Conservation (phyloP, 2,888 invertebrate species). For the Agrypnus murinus region DNA sequence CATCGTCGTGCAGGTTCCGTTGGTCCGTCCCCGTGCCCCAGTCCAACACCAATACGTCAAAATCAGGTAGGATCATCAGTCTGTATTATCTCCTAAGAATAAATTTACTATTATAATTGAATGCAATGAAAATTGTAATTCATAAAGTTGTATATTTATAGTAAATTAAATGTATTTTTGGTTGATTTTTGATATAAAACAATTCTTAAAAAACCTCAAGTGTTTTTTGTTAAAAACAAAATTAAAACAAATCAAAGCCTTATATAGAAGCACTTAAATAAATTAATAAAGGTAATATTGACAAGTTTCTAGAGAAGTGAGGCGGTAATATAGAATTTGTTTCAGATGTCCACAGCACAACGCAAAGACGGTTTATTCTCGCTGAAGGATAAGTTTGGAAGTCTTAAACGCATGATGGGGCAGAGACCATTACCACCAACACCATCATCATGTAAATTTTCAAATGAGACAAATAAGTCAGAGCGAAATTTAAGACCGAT, state of each 20-base stretch:
- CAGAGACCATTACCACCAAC: constrained; percentile 75
- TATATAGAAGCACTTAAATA: constrained; percentile 26
- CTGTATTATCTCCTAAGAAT: constrained; percentile 27
- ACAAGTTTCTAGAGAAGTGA: constrained; percentile 57
- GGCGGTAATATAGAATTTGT: constrained; percentile 65
- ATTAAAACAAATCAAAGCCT: constrained; percentile 25
- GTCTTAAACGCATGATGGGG: constrained; percentile 70
- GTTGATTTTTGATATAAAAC: neutral
- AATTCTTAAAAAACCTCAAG: neutral
- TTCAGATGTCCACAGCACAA: constrained; percentile 64
- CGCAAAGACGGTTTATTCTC: constrained; percentile 65
- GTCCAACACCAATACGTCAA: constrained; percentile 70
- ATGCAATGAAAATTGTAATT: neutral
- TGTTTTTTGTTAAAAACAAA: neutral
- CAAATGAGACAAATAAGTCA: neutral
- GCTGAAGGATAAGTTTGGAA: constrained; percentile 72
- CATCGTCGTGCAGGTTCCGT: constrained; percentile 75
- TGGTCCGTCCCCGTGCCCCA: constrained; percentile 71
- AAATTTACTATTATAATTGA: neutral
- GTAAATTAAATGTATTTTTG: neutral
- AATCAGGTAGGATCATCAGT: constrained; percentile 63
- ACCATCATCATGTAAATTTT: constrained; percentile 62
- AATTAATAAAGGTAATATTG: constrained; percentile 37
- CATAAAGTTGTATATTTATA: neutral
- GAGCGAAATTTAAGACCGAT: neutral